These are phyloP conservation scores for Acrocephalus arundinaceus DNA, from an alignment of 2,113 vertebrate species.

Conservation along the genomic window DNA sequence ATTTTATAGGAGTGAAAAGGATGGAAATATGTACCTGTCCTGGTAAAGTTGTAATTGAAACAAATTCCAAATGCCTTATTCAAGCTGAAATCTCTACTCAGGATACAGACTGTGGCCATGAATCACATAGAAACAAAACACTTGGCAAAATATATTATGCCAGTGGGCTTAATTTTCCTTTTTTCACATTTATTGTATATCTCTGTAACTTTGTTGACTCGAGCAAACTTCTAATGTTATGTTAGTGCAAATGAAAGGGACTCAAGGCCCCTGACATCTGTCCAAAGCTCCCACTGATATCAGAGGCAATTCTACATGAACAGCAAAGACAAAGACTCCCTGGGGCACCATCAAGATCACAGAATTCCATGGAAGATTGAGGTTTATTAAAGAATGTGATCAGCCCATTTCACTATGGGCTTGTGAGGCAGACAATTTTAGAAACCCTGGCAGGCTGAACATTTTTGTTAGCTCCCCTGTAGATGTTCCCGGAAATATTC, in stretches of 20 bases:
- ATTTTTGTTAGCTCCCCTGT: slow-evolving; percentile 62
- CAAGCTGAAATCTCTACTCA: background rate
- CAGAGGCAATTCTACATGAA: slow-evolving; percentile 55
- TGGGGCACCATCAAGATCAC: slow-evolving; percentile 56
- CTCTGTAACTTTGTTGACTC: slow-evolving; percentile 33
- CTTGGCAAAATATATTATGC: slow-evolving; percentile 30
- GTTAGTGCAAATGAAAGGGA: slow-evolving; percentile 51
- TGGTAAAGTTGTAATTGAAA: background rate
- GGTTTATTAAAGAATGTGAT: slow-evolving; percentile 68
- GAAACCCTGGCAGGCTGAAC: slow-evolving; percentile 60
- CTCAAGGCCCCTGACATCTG: slow-evolving; percentile 47
- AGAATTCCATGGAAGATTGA: slow-evolving; percentile 70
- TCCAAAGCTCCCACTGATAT: slow-evolving; percentile 65
- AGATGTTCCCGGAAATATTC: slow-evolving; percentile 66
- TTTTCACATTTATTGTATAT: slow-evolving; percentile 33
- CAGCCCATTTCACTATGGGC: slow-evolving; percentile 32
- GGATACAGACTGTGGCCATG: background rate
- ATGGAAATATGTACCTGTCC: background rate
- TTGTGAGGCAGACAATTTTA: slow-evolving; percentile 48
- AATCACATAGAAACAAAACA: background rate
- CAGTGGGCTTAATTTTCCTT: slow-evolving; percentile 24
- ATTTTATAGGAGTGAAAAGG: background rate
- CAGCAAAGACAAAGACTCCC: slow-evolving; percentile 67
- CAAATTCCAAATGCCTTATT: background rate
- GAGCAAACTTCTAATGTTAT: slow-evolving; percentile 52